Conservation (phyloP, 1,140 invertebrate species). For the Pseudomyrmex flavicornis region DNA sequence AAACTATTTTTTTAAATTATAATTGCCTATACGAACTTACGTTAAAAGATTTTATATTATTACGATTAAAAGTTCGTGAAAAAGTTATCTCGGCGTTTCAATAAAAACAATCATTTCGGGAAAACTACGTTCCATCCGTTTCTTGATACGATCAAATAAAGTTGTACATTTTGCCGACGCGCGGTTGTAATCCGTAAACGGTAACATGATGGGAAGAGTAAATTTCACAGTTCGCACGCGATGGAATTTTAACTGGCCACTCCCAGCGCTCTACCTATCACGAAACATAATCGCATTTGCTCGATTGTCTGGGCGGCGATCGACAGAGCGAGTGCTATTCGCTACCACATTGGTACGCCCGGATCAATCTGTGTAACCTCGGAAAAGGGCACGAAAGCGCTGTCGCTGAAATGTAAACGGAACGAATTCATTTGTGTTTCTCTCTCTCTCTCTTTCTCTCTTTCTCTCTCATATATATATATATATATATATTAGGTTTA, state of each 20-base stretch:
- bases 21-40: too few relatives aligned
- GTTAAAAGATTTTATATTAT: too few relatives aligned
- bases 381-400: slow-evolving; percentile 5
- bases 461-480: neutral
- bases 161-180: slow-evolving; percentile 5
- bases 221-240: slow-evolving; percentile 54
- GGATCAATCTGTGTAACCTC: slow-evolving; percentile 40
- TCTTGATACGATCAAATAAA: neutral
- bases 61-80: too few relatives aligned
- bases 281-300: slow-evolving; percentile 60
- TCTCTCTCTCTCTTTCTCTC: too few relatives aligned
- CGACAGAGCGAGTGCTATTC: slow-evolving; percentile 47
- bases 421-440: neutral
- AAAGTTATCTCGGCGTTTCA: too few relatives aligned
- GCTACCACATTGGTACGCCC: slow-evolving; percentile 23
- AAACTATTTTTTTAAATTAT: too few relatives aligned
- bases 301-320: slow-evolving; percentile 49
- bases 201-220: slow-evolving; percentile 20
- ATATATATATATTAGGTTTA: too few relatives aligned
- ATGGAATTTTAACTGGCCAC: slow-evolving; percentile 59
- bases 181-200: slow-evolving; percentile 29
- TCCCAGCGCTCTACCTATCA: slow-evolving; percentile 31
- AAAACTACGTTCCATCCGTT: too few relatives aligned
- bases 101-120: too few relatives aligned
- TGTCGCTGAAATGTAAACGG: slow-evolving; percentile 34